phyloP scores from a whole-genome alignment of 2,888 invertebrate species.

The Orgyia antiqua region DNA sequence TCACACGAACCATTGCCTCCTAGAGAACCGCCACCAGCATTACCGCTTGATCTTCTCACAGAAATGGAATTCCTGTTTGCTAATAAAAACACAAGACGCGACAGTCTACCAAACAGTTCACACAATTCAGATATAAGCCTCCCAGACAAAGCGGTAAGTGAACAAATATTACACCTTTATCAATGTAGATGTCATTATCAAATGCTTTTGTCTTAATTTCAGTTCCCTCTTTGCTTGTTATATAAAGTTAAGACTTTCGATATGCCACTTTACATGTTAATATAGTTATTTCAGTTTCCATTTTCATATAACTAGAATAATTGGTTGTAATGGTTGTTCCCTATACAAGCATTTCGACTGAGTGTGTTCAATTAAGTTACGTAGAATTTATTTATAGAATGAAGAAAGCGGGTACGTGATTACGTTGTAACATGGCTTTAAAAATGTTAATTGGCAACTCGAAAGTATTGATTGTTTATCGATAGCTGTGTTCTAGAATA shows the following conservation, averaged over 20 bases:
- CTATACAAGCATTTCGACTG: conserved; percentile 7
- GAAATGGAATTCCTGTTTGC: conserved; percentile 66
- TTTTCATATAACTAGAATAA: conserved; percentile 16
- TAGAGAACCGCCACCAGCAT: conserved; percentile 40
- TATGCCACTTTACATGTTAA: conserved; percentile 26
- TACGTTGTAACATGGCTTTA: no score
- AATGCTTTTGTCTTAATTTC: conserved; percentile 26
- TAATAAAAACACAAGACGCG: conserved; percentile 41
- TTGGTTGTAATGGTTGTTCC: conserved; percentile 7
- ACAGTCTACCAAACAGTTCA: conserved; percentile 51
- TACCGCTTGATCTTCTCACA: conserved; percentile 62
- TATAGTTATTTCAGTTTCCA: conserved; percentile 16
- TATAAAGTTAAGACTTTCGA: conserved; percentile 32
- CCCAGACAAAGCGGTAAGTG: conserved; percentile 62
- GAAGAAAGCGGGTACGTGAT: no score
- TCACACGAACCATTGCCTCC: conserved; percentile 37
- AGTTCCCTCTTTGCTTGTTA: conserved; percentile 28
- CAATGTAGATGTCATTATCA: conserved; percentile 25
- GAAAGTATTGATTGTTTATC: no score
- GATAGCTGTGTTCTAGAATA: no score
- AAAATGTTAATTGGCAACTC: no score
- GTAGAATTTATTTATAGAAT: no score
- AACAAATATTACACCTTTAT: conserved; percentile 14
- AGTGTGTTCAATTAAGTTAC: conserved; percentile 11
- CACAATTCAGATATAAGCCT: conserved; percentile 42